Base-by-base conservation (phyloP, 92 coral and sea anemone genomes). In the Parazoanthus swiftii region DNA sequence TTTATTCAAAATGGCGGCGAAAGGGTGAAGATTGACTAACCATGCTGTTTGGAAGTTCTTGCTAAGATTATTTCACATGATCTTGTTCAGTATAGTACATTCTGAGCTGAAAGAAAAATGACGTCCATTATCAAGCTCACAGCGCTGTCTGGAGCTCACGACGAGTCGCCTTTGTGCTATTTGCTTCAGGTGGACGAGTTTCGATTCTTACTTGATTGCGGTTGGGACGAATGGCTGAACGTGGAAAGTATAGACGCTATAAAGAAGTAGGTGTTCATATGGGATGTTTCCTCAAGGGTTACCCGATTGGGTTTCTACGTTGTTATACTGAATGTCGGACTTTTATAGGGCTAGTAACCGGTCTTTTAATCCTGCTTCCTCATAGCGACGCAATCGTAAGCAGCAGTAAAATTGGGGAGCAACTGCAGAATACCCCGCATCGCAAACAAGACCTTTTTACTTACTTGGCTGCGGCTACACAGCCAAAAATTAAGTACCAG, bases 181-280 rank as follows among this genome's bases (percentile, higher is more conserved):
- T 81, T 97, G 85, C 92, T 97, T n/a, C 99, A 97, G 91, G 99
- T 97, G 20, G 99, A 97, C 76, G 99, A 97, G 80, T 97, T 97
- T 89, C 92, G 98, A 37, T 95, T 97, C 89, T 87, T 97, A 79
- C 93, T 97, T 68, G 99, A 97, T 81, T 97, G 99, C 85, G 99
- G 99, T 5, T 97, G 99, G 99, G 92, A 97, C 88, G 99, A 97
- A 75, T 80, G 86, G 14, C 91, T 97, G 2, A 89, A 92, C 51
- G 88, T 94, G 81, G 99, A 97, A 43, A 86, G 90, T 81, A 93
- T 97, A n/a, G 99, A 97, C 74, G 92, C 95, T 8, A 85, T 97
- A 23, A 97, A 97, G 85, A 90, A 94, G 99, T 97, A 76, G 85
- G 94, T 59, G 51, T 35, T 0, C 8, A 5, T 10, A 37, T 9